phyloP scores from a whole-genome alignment of 1,140 invertebrate genomes.

The Campoletis sonorensis region DNA sequence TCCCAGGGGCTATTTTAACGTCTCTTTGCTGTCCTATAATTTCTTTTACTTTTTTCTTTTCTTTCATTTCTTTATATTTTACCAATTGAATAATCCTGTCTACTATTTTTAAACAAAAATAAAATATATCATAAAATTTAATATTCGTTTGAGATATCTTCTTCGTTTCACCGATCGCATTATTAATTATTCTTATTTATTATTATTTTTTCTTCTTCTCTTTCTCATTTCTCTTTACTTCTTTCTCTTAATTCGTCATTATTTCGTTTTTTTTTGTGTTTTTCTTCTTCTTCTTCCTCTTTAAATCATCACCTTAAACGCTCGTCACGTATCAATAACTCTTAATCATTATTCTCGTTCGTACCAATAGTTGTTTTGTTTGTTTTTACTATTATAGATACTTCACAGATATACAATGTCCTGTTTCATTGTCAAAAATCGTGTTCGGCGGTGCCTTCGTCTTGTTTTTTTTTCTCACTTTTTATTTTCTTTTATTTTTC shows the following conservation, averaged over 20 bases:
- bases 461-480: too few relatives aligned
- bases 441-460: conserved; percentile 17
- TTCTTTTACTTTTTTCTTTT: neutral
- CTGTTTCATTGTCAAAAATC: conserved; percentile 28
- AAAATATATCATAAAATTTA: conserved; percentile 16
- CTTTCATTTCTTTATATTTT: neutral
- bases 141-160: conserved; percentile 30
- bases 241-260: conserved; percentile 9
- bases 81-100: conserved; percentile 17
- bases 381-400: conserved; percentile 18
- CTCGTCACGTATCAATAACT: conserved; percentile 17
- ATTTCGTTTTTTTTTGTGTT: neutral
- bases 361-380: conserved; percentile 4
- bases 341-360: conserved; percentile 8
- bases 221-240: neutral
- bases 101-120: conserved; percentile 19
- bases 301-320: conserved; percentile 12
- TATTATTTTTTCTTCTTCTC: neutral
- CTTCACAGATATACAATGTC: conserved; percentile 41
- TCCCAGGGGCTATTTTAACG: neutral
- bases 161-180: conserved; percentile 18
- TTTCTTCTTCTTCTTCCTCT: neutral
- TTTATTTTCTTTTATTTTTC: neutral
- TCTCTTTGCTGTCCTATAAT: neutral
- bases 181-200: neutral